Conservation (phyloP, 2,113 vertebrate genomes). For the Indicator maculatus region DNA sequence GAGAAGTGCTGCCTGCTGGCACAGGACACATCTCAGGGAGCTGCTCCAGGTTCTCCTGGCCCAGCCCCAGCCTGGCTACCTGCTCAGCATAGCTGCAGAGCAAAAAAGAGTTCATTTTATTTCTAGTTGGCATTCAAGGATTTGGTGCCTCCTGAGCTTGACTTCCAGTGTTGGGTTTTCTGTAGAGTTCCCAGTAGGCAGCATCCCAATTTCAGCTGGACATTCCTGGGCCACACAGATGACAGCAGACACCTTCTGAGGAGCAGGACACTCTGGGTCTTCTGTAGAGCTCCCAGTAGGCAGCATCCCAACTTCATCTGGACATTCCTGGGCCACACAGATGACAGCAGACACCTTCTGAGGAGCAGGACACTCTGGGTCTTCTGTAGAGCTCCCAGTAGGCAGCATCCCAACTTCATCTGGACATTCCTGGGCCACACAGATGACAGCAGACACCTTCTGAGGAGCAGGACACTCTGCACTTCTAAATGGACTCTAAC, state of each 20-base stretch:
- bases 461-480: background rate
- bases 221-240: background rate
- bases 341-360: constrained; percentile 1
- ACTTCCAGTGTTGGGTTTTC: constrained; percentile 45
- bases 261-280: background rate
- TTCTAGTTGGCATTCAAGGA: constrained; percentile 56
- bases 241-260: constrained; percentile 3
- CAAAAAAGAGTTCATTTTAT: constrained; percentile 44
- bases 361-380: background rate
- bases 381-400: constrained; percentile 44
- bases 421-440: background rate
- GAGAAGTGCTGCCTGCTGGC: background rate
- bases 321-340: background rate
- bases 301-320: constrained; percentile 32
- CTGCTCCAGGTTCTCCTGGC: background rate
- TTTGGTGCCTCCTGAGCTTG: constrained; percentile 64
- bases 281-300: constrained; percentile 32
- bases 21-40: fast-evolving
- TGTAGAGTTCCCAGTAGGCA: constrained; percentile 30
- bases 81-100: background rate
- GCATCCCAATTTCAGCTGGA: constrained; percentile 28
- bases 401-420: constrained; percentile 34
- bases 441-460: constrained; percentile 12
- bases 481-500: background rate
- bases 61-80: background rate